phyloP scores from a whole-genome alignment of 2,113 vertebrate species.

The Dasyurus viverrinus region DNA sequence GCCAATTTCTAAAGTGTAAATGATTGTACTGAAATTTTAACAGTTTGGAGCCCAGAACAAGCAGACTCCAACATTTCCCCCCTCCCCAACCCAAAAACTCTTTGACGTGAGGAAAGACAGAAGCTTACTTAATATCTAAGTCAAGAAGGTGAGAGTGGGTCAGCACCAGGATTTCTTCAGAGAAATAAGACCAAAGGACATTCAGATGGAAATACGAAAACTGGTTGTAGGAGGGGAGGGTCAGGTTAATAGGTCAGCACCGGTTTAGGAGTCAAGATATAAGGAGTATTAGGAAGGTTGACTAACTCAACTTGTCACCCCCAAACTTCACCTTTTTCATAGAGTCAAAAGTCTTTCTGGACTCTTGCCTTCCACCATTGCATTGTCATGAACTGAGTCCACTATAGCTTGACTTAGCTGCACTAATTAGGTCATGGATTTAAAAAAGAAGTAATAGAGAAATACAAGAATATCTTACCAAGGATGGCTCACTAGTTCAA shows the following conservation, averaged over 20 bases:
- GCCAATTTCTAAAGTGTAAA: neutral
- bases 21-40: neutral
- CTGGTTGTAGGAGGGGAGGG: neutral
- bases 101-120: neutral
- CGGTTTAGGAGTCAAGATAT: neutral
- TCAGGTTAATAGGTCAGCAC: neutral
- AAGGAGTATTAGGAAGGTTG: neutral
- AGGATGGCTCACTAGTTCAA: neutral
- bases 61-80: neutral
- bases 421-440: neutral
- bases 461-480: neutral
- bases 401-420: neutral
- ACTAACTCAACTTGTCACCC: neutral
- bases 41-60: neutral
- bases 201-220: neutral
- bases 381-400: neutral
- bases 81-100: neutral
- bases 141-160: neutral
- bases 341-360: neutral
- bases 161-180: neutral
- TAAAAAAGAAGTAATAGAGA: neutral
- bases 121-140: neutral
- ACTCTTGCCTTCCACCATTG: neutral
- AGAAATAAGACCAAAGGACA: neutral
- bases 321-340: neutral